Base-by-base conservation (phyloP, 2,797 vertebrate species). In the Lutjanus campechanus region DNA sequence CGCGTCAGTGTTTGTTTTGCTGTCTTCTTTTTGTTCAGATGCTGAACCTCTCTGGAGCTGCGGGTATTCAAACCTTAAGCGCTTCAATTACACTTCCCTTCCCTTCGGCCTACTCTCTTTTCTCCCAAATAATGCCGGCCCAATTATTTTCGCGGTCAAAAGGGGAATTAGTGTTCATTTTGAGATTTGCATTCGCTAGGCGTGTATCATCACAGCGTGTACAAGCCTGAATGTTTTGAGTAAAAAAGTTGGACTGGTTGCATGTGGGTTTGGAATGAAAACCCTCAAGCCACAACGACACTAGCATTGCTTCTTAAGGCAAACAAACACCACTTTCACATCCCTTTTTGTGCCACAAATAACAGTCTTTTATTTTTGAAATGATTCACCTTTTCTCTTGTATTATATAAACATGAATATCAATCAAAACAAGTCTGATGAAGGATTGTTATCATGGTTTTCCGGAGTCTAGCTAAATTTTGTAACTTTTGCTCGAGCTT, bases 161-260 rank as follows among this genome's bases (percentile, higher is more conserved):
- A 86, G 82, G 59, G 88, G 90, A 92, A 91, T 93, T 91, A 87
- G 83, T 64, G 83, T 87, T 92, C 86, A 88, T 92, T 91, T 82
- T 73, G 82, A 89, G 87, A 89, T 91, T 82, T 87, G 64, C 84
- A 74, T 85, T 84, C 16, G 60, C 59, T 22, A 44, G 82, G 86
- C 77, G 77, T 91, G 89, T 79, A 81, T 85, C 92, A 76, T 73
- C 74, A 0, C 76, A 56, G 76, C 92, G 7, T 87, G 90, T 91
- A 68, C 22, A 4, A 90, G 86, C 92, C 82, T 90, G 90, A 88
- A 76, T 53, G 76, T 70, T 91, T 77, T 69, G 49, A 77, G 69
- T 78, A 50, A 70, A 85, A 50, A 81, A 62, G 67, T 70, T 83
- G 69, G 82, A 89, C 69, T 60, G 62, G 53, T 40, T 83, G 43